These are phyloP conservation scores for Arge pagana DNA, from an alignment of 2,888 invertebrate genomes.

Conservation along the genomic window DNA sequence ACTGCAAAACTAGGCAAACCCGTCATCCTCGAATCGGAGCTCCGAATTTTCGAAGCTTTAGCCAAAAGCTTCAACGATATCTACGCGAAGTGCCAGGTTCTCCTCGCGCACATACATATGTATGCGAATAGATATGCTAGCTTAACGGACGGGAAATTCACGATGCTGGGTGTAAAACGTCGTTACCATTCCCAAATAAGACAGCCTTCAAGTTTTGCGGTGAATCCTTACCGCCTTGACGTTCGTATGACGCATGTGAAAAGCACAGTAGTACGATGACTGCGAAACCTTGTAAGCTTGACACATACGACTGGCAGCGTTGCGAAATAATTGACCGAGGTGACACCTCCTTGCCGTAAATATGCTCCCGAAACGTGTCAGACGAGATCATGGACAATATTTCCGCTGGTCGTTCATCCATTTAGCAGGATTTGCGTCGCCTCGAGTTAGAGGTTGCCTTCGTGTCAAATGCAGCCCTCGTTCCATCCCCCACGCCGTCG, in stretches of 20 bases:
- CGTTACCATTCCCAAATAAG: too few relatives aligned
- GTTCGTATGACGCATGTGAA: slow-evolving; percentile 13
- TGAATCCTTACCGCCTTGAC: slow-evolving; percentile 14
- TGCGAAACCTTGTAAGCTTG: slow-evolving; percentile 20
- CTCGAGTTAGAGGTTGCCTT: slow-evolving; percentile 30
- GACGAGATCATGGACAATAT: slow-evolving; percentile 20
- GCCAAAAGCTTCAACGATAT: too few relatives aligned
- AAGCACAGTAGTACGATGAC: slow-evolving; percentile 18
- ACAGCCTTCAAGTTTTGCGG: not conserved
- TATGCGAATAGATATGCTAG: too few relatives aligned
- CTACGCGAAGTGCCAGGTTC: too few relatives aligned
- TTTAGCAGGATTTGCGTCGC: slow-evolving; percentile 39
- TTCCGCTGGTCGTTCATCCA: slow-evolving; percentile 26
- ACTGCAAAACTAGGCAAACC: too few relatives aligned
- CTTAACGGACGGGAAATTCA: too few relatives aligned
- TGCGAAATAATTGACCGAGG: slow-evolving; percentile 4
- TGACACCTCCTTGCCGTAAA: too few relatives aligned
- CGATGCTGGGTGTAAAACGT: too few relatives aligned
- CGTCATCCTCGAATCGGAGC: too few relatives aligned
- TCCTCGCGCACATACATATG: too few relatives aligned
- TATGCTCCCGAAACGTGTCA: too few relatives aligned
- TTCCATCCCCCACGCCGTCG: not conserved
- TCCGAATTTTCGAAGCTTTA: too few relatives aligned
- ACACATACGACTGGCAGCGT: slow-evolving; percentile 10
- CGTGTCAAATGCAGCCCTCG: slow-evolving; percentile 24